Conservation (phyloP, 1,140 invertebrate species). For the Oscheius sp. region DNA sequence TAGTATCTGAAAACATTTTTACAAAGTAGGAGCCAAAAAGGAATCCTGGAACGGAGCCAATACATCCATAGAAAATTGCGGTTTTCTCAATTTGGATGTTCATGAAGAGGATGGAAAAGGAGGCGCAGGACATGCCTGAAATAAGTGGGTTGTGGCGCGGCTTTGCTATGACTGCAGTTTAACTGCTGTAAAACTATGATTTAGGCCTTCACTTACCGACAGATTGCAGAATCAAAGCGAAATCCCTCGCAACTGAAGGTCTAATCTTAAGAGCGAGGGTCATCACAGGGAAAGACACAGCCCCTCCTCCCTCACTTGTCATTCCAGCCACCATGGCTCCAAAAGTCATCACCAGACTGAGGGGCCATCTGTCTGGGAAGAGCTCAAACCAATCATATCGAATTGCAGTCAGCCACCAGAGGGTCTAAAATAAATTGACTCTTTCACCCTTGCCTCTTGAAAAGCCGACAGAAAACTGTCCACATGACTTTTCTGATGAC, state of each 20-base stretch:
- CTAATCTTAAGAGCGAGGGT: constrained; percentile 47
- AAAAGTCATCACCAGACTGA: constrained; percentile 24
- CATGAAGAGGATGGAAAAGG: constrained; percentile 54
- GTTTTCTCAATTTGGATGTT: constrained; percentile 45
- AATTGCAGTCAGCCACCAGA: constrained; percentile 23
- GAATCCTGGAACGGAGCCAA: constrained; percentile 47
- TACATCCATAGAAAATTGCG: constrained; percentile 43
- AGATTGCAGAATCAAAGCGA: constrained; percentile 53
- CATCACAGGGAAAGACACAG: constrained; percentile 57
- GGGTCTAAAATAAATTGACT: constrained; percentile 3
- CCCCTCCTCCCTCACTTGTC: constrained; percentile 46
- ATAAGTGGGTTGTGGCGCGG: not conserved
- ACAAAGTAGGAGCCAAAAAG: constrained; percentile 16
- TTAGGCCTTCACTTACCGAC: constrained; percentile 29
- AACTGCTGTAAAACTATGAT: not conserved
- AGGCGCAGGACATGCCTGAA: constrained; percentile 45
- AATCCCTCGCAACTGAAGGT: constrained; percentile 52
- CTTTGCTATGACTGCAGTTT: not conserved
- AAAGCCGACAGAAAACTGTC: no score
- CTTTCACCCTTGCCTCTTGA: no score
- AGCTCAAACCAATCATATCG: constrained; percentile 18
- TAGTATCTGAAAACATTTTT: not conserved
- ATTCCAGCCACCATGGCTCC: constrained; percentile 19
- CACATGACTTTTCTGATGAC: no score
- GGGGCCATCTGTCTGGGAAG: constrained; percentile 20